phyloP scores from a whole-genome alignment of 2,797 vertebrate genomes.

The Cirrhinus mrigala region DNA sequence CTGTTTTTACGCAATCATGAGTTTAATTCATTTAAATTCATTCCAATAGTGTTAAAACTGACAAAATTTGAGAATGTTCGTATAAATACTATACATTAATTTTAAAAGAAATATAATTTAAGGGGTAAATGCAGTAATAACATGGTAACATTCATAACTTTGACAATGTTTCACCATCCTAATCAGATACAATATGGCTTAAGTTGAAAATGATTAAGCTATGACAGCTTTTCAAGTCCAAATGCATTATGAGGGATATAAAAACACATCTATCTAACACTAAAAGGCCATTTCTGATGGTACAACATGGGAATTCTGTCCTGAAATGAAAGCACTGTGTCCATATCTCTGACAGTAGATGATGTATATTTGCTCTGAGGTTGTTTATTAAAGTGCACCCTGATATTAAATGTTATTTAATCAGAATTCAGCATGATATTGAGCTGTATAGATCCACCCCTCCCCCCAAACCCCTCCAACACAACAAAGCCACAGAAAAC shows the following conservation, averaged over 20 bases:
- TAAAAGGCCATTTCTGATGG: neutral
- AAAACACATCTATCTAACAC: neutral
- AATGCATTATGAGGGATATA: neutral
- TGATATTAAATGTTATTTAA: conserved; percentile 5
- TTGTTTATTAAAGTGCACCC: neutral
- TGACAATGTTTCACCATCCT: neutral
- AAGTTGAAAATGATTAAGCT: too few relatives aligned
- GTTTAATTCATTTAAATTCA: neutral
- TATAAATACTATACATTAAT: too few relatives aligned
- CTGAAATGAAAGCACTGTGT: neutral
- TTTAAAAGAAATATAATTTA: too few relatives aligned
- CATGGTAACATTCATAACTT: neutral
- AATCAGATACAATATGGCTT: neutral
- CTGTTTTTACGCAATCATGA: neutral
- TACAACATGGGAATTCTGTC: neutral
- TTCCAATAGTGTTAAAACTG: too few relatives aligned
- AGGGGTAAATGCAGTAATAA: neutral
- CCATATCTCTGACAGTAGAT: neutral
- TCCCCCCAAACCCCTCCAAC: conserved; percentile 6
- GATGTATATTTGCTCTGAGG: neutral
- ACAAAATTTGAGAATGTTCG: too few relatives aligned
- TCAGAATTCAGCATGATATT: neutral
- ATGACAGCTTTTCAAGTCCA: neutral
- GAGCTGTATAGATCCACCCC: conserved; percentile 3
- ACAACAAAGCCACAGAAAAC: conserved; percentile 33